Percentiles rank a stretch among this genome's conserved stretches.
phyloP scores from a whole-genome alignment of 2,113 vertebrate species.

The Laterallus jamaicensis region DNA sequence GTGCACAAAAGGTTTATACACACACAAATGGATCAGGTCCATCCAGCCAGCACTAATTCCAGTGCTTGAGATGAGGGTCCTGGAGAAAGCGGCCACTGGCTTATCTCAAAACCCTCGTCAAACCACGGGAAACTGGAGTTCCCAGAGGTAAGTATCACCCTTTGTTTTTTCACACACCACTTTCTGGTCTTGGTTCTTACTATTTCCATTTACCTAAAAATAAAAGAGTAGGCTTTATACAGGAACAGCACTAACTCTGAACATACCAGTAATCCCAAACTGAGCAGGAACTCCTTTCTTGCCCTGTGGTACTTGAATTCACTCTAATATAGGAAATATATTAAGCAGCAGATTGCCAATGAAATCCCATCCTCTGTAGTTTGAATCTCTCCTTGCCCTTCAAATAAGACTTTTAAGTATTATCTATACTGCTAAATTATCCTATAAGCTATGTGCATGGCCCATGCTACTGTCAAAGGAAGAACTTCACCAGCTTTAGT shows the following conservation, averaged over 20 bases:
- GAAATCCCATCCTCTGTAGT: slow-evolving; percentile 48
- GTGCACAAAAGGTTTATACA: not conserved
- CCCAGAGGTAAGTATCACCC: not conserved
- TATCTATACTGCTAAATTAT: slow-evolving; percentile 39
- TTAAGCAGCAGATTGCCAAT: slow-evolving; percentile 26
- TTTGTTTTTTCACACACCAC: not conserved
- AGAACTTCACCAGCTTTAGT: not conserved
- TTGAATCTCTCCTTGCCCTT: slow-evolving; percentile 52
- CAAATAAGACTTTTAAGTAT: slow-evolving; percentile 47
- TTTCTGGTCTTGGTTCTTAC: not conserved
- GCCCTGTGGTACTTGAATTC: not conserved
- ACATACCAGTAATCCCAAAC: not conserved
- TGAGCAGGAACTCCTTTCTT: not conserved
- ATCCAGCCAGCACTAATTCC: not conserved
- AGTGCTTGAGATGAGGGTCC: not conserved
- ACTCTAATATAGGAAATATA: not conserved
- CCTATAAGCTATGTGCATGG: not conserved
- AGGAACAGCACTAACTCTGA: not conserved
- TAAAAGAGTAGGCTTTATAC: not conserved
- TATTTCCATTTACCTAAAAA: not conserved
- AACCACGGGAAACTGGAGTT: not conserved
- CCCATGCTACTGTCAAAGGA: not conserved
- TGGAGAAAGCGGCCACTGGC: not conserved
- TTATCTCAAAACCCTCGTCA: not conserved
- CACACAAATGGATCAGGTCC: not conserved